These are phyloP conservation scores for Calameuta idolon DNA, from an alignment of 2,888 invertebrate genomes.

Conservation along the genomic window DNA sequence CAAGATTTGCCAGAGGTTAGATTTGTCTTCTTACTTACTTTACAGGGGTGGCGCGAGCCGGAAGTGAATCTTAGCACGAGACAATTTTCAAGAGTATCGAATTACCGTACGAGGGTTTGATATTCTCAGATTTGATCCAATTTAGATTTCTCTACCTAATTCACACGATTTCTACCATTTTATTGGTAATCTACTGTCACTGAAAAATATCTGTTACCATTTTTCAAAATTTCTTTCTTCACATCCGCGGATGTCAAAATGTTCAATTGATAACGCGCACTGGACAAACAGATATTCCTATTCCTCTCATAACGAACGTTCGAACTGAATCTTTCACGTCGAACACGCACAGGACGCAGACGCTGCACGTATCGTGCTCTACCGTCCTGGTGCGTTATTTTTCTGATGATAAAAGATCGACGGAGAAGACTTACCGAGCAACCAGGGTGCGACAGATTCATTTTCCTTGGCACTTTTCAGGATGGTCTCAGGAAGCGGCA, in stretches of 20 bases:
- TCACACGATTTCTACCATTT: not conserved
- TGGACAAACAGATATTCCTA: not conserved
- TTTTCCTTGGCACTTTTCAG: conserved; percentile 97
- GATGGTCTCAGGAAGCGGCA: conserved; percentile 98
- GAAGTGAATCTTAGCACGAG: not conserved
- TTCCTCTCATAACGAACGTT: not conserved
- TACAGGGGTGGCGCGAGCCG: not conserved
- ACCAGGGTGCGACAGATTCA: conserved; percentile 98
- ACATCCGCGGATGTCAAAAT: not conserved
- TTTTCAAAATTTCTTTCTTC: not conserved
- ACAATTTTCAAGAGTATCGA: not conserved
- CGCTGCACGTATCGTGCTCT: not conserved
- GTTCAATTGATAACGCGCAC: not conserved
- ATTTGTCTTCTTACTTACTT: not conserved
- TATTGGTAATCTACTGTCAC: not conserved
- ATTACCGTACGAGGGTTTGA: not conserved
- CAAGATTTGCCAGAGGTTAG: conserved; percentile 30
- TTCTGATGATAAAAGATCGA: not conserved
- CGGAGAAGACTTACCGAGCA: conserved; percentile 83
- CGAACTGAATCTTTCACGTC: not conserved
- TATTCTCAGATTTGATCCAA: not conserved
- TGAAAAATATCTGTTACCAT: not conserved
- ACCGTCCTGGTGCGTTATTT: not conserved
- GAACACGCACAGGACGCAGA: not conserved
- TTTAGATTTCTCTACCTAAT: not conserved